Evolutionary conservation across 2,797 vertebrate genomes (phyloP).

Genomic region (Channa striata): DNA sequence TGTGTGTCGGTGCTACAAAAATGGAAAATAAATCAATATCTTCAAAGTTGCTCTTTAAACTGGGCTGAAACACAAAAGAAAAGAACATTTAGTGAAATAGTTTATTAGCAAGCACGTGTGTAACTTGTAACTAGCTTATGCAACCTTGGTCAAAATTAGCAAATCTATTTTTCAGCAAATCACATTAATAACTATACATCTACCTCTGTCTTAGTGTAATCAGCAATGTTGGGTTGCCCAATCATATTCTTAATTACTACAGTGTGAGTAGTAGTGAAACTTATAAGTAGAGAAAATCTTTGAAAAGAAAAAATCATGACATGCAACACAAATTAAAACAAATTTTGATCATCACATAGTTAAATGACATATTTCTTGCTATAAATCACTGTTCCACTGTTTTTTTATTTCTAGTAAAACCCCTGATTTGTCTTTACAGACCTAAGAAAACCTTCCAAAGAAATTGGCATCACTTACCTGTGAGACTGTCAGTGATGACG

Average conservation of each 20-base stretch:
- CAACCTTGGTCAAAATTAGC: too few species aligned
- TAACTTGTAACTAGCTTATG: too few species aligned
- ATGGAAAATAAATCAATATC: not conserved
- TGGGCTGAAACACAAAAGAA: conserved; percentile 22
- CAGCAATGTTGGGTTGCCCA: too few species aligned
- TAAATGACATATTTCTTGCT: too few species aligned
- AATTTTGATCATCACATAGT: too few species aligned
- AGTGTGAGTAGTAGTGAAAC: not conserved
- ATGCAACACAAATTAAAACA: too few species aligned
- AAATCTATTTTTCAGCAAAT: too few species aligned
- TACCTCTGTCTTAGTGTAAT: too few species aligned
- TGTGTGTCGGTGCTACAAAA: not conserved
- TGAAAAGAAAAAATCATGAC: not conserved
- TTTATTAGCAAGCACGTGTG: not conserved
- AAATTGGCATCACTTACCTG: conserved; percentile 49
- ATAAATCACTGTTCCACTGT: too few species aligned
- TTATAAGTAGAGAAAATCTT: not conserved
- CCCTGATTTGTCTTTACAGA: not conserved
- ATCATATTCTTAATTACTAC: too few species aligned
- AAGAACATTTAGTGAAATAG: not conserved
- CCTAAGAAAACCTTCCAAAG: not conserved
- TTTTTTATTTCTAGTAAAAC: too few species aligned
- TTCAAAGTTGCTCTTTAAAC: not conserved
- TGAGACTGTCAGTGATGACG: conserved; percentile 7
- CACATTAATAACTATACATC: too few species aligned